Conservation (phyloP, 2,888 invertebrate genomes). For the Mechanitis mazaeus region DNA sequence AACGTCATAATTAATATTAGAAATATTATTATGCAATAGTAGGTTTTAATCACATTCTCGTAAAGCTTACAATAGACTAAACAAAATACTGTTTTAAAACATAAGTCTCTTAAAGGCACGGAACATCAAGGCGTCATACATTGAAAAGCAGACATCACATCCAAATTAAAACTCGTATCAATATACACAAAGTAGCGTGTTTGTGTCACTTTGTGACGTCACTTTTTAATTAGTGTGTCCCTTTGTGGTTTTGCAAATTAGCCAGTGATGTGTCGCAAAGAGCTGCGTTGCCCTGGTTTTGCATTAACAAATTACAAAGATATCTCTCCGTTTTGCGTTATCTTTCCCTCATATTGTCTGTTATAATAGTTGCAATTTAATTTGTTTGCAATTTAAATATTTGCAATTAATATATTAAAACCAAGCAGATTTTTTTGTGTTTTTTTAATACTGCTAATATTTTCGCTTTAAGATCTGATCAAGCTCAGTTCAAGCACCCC, state of each 20-base stretch:
- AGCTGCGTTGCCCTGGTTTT: slow-evolving; percentile 36
- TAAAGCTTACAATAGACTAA: slow-evolving; percentile 9
- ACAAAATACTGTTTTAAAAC: slow-evolving; percentile 8
- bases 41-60: neutral
- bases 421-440: no score
- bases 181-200: slow-evolving; percentile 25
- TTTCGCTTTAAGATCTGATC: no score
- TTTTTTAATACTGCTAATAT: no score
- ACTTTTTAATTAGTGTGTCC: slow-evolving; percentile 74
- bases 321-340: slow-evolving; percentile 12
- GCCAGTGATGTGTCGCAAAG: slow-evolving; percentile 57
- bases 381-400: neutral
- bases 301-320: slow-evolving; percentile 54
- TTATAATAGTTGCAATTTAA: neutral
- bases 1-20: slow-evolving; percentile 1
- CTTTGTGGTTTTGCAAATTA: slow-evolving; percentile 71
- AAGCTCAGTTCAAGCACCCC: no score
- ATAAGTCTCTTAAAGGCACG: slow-evolving; percentile 11
- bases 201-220: slow-evolving; percentile 66
- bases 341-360: neutral
- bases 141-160: slow-evolving; percentile 23
- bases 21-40: neutral
- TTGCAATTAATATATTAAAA: no score
- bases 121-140: slow-evolving; percentile 17
- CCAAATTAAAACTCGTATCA: slow-evolving; percentile 30